Evolutionary conservation across 2,888 invertebrate genomes (phyloP).

Genomic region (Hymenopus coronatus): DNA sequence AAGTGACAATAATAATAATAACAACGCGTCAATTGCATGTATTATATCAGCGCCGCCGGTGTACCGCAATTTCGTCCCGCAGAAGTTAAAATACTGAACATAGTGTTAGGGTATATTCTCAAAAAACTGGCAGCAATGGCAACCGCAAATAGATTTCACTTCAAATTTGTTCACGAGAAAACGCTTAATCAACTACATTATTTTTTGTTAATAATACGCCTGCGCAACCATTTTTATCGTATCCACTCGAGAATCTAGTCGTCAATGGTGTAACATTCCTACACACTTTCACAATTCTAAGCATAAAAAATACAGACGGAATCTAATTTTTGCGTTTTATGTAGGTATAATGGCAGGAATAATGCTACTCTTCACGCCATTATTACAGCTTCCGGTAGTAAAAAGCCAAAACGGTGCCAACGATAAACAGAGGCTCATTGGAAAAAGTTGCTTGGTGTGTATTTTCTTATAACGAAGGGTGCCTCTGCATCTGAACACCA

Average conservation of each 20-base stretch:
- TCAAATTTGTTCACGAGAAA: neutral
- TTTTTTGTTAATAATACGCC: neutral
- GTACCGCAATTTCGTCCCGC: too few relatives aligned
- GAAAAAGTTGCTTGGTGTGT: neutral
- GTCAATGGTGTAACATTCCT: neutral
- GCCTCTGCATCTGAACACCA: neutral
- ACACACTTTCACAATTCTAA: neutral
- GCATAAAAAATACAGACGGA: neutral
- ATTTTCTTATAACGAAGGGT: neutral
- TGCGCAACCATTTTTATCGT: neutral
- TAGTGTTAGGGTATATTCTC: too few relatives aligned
- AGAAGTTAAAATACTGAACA: too few relatives aligned
- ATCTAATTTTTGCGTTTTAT: neutral
- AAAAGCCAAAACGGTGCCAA: neutral
- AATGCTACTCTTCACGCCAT: neutral
- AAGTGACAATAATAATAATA: too few relatives aligned
- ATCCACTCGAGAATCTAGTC: neutral
- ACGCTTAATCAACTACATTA: neutral
- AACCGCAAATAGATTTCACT: too few relatives aligned
- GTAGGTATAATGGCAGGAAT: neutral
- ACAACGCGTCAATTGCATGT: too few relatives aligned
- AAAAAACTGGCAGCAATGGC: too few relatives aligned
- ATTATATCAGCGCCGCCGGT: too few relatives aligned
- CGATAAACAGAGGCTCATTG: neutral
- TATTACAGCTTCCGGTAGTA: neutral